A percentile compares a stretch with the other conserved stretches of the same genome.
phyloP scores from a whole-genome alignment of 2,888 invertebrate species.

The Falcaria lacertinaria region DNA sequence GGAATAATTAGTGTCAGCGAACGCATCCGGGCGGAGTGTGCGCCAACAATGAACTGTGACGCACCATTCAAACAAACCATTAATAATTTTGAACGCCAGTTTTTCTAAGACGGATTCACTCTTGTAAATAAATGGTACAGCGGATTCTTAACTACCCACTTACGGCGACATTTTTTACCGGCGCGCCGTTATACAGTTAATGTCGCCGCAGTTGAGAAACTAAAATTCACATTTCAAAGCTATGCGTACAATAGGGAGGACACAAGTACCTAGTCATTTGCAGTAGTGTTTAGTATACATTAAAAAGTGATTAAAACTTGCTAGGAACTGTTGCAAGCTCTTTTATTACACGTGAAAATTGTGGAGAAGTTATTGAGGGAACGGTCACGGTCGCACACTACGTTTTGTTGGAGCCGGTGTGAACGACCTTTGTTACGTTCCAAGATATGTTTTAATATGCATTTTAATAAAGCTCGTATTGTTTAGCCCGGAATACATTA shows the following conservation, averaged over 20 bases:
- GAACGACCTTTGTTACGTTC: slow-evolving; percentile 63
- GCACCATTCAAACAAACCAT: slow-evolving; percentile 78
- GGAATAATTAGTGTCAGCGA: slow-evolving; percentile 78
- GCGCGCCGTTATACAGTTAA: slow-evolving; percentile 53
- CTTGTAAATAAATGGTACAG: slow-evolving; percentile 76
- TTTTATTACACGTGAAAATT: slow-evolving; percentile 6
- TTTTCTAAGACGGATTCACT: slow-evolving; percentile 73
- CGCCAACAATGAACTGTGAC: slow-evolving; percentile 74
- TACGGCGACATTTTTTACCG: slow-evolving; percentile 70
- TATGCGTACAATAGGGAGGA: neutral
- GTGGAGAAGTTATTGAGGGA: slow-evolving; percentile 38
- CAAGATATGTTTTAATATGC: slow-evolving; percentile 68
- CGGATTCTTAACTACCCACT: slow-evolving; percentile 74
- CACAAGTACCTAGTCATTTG: neutral
- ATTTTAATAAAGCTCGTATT: slow-evolving; percentile 71
- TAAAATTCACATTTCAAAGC: neutral
- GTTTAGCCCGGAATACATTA: slow-evolving; percentile 66
- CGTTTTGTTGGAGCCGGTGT: slow-evolving; percentile 54
- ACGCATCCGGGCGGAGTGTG: slow-evolving; percentile 69
- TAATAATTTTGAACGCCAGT: slow-evolving; percentile 75
- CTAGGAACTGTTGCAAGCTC: neutral
- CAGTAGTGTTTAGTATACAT: slow-evolving; percentile 6
- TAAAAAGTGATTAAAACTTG: slow-evolving; percentile 16
- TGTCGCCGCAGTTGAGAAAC: slow-evolving; percentile 30
- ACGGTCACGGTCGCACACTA: slow-evolving; percentile 60